phyloP scores from a whole-genome alignment of 2,113 vertebrate genomes.

The Lontra canadensis region DNA sequence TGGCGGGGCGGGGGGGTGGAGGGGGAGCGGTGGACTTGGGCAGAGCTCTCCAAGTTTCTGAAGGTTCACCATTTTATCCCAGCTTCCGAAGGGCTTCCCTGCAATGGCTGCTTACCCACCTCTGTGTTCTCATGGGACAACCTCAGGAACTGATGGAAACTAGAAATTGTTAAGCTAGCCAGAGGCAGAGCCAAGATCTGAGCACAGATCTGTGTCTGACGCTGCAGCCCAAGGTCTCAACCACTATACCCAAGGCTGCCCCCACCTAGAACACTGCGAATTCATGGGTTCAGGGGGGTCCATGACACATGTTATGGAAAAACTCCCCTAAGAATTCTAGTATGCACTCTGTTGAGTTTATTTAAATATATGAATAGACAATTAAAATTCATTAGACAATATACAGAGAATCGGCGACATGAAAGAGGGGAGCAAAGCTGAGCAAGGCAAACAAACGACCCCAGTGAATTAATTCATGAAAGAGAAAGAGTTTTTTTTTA shows the following conservation, averaged over 20 bases:
- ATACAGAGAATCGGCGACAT: neutral
- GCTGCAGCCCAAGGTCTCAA: neutral
- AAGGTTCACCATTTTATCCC: no score
- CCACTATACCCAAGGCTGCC: accelerated
- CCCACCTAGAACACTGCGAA: neutral
- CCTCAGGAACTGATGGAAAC: neutral
- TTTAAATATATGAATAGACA: neutral
- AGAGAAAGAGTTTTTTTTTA: neutral
- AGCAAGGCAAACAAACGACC: neutral
- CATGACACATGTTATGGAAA: no score
- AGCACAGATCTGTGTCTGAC: neutral
- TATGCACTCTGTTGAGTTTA: neutral
- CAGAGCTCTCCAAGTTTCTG: neutral
- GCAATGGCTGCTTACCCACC: neutral
- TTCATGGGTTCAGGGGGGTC: neutral
- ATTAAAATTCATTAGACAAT: neutral
- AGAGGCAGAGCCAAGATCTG: neutral
- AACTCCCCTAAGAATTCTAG: neutral
- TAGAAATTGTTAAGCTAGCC: neutral
- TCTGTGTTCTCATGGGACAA: neutral
- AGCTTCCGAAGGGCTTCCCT: neutral
- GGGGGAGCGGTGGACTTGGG: neutral
- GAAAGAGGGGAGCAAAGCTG: neutral
- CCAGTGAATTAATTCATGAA: neutral
- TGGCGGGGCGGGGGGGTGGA: accelerated